Evolutionary conservation across 2,888 invertebrate genomes (phyloP), one percentile per base, ranked within the genome.

Genomic region (Synergus laeviventris): DNA sequence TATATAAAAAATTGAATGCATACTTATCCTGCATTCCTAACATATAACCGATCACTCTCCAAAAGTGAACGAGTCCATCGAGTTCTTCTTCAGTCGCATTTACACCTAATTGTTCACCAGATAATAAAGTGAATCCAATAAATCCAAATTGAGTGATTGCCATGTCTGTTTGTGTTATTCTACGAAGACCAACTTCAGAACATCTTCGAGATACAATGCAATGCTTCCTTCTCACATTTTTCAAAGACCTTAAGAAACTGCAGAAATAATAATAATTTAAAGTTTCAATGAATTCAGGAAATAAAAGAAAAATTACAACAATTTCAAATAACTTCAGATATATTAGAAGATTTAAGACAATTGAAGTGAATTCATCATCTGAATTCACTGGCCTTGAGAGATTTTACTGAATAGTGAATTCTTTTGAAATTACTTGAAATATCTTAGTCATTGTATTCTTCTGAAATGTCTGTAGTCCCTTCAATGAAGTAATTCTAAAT

Each of bases 91-190:
- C 90, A 12, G 92, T 92, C 3, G 92, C 91, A 79, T 93, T 92
- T 16, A 97, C 91, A 0, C 96, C 96, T 66, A 97, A 92, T 75
- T 92, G 90, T 76, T 94, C 92, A 0, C 94, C 93, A 74, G 93
- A 93, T 7, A 95, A 87, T 0, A 96, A 88, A 0, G 94, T 92
- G 82, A 94, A 94, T 0, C 97, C 97, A 87, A 97, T 93, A 88
- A 98, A 98, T 3, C 97, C 97, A 87, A 96, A 96, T 90, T 96
- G 97, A 0, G 97, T 97, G 12, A 97, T 89, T 0, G 95, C 95
- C 93, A 98, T 94, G 88, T 97, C 97, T 81, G 95, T 93, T 89
- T 98, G 98, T 0, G 95, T 94, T 49, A 97, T 94, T 54, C 92
- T 91, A 0, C 93, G 93, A 2, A 92, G 83, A 8, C 93, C 91